A percentile compares a stretch with the other conserved stretches of the same genome.
These are phyloP conservation scores for Dendrocincla tyrannina DNA, from an alignment of 2,797 vertebrate species.

Conservation along the genomic window DNA sequence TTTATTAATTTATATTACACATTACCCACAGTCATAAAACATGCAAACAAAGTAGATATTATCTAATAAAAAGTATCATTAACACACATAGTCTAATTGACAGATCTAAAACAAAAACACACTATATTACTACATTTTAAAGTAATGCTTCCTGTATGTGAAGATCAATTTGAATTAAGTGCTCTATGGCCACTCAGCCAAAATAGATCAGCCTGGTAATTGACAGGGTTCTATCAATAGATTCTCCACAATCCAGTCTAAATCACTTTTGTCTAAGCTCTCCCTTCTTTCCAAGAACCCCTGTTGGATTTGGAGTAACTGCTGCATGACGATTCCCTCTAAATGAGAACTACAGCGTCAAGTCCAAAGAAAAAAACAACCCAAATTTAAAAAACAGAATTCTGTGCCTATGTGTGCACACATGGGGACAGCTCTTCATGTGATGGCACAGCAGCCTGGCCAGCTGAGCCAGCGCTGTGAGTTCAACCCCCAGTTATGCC, in stretches of 20 bases:
- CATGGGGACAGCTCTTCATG: not conserved
- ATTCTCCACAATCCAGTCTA: not conserved
- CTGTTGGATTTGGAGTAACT: not conserved
- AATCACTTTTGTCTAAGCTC: not conserved
- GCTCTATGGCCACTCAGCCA: not conserved
- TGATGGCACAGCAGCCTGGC: not conserved
- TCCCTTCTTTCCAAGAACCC: not conserved
- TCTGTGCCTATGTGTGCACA: not conserved
- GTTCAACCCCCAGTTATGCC: not conserved
- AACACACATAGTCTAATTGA: not conserved
- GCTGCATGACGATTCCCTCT: not conserved
- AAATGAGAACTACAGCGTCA: not conserved
- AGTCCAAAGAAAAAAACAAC: not conserved
- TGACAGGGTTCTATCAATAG: not conserved
- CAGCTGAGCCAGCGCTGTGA: not conserved
- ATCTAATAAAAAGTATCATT: not conserved
- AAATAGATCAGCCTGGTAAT: slow-evolving; percentile 30
- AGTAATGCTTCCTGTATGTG: not conserved
- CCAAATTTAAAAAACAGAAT: not conserved
- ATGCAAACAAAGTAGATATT: not conserved
- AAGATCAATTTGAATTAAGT: slow-evolving; percentile 55
- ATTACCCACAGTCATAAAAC: not conserved
- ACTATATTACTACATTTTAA: not conserved
- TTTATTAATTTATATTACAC: not conserved
- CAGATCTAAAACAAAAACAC: not conserved